A percentile compares a stretch with the other conserved stretches of the same genome.
phyloP scores from a whole-genome alignment of 2,888 invertebrate species.

The Pherbina coryleti region DNA sequence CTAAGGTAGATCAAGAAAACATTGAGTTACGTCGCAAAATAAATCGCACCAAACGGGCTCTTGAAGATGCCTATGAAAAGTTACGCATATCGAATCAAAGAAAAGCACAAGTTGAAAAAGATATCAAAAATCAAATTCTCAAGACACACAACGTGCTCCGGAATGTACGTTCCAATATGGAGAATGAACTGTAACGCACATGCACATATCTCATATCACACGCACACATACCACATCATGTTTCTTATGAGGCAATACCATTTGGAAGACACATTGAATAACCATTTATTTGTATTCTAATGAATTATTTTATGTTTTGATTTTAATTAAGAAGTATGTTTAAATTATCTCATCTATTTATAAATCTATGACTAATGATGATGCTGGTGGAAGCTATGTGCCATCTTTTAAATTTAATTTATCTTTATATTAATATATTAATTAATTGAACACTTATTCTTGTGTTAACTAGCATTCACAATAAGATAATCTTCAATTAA shows the following conservation, averaged over 20 bases:
- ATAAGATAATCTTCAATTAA: no score
- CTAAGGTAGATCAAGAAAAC: constrained; percentile 76
- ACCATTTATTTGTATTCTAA: background rate
- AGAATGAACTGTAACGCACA: constrained; percentile 66
- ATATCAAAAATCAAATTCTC: constrained; percentile 84
- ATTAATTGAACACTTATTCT: no score
- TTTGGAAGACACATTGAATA: background rate
- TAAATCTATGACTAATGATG: no score
- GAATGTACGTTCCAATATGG: constrained; percentile 81
- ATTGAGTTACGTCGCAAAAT: constrained; percentile 79
- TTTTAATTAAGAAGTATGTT: background rate
- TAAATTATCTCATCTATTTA: no score
- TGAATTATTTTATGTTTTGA: background rate
- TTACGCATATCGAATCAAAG: constrained; percentile 82
- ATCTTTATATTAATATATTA: no score
- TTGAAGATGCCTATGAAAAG: constrained; percentile 83
- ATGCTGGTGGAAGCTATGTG: no score
- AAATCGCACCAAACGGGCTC: constrained; percentile 78
- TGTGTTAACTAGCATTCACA: no score
- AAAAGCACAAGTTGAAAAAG: constrained; percentile 85
- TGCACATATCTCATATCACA: constrained; percentile 14
- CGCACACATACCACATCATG: constrained; percentile 11
- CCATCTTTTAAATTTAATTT: no score
- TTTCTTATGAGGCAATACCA: background rate
- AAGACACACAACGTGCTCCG: constrained; percentile 83